Conservation (phyloP, 2,888 invertebrate species). For the Drosophila merina region DNA sequence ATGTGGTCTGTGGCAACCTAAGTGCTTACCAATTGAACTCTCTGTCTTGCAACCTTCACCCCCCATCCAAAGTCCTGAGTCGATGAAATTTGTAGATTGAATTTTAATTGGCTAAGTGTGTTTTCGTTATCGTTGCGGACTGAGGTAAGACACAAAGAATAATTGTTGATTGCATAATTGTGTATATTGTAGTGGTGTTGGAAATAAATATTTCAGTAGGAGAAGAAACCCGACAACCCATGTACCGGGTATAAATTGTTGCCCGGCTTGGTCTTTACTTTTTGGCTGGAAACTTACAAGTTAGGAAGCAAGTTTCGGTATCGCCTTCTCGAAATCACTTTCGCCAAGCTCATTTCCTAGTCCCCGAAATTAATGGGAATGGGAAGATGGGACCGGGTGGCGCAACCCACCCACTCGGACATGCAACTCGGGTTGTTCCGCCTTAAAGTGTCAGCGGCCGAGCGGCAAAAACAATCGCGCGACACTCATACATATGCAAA, state of each 20-base stretch:
- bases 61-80: neutral
- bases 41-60: neutral
- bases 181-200: no score
- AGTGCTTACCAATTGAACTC: neutral
- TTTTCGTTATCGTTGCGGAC: neutral
- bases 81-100: neutral
- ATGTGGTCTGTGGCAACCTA: constrained; percentile 10
- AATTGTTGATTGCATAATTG: neutral
- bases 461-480: constrained; percentile 63
- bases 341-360: constrained; percentile 11
- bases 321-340: constrained; percentile 8
- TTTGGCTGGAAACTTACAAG: constrained; percentile 4
- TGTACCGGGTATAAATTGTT: neutral
- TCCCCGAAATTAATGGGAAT: constrained; percentile 9
- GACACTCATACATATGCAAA: constrained; percentile 65
- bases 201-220: no score
- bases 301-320: neutral
- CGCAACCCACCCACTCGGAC: constrained; percentile 16
- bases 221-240: no score
- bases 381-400: neutral
- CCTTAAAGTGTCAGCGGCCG: constrained; percentile 47
- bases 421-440: constrained; percentile 39
- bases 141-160: neutral
- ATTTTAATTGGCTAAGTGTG: constrained; percentile 1
- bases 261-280: neutral